A percentile compares a stretch with the other conserved stretches of the same genome.
These are phyloP conservation scores for Sarcophaga caerulescens DNA, from an alignment of 2,888 invertebrate species.

Conservation along the genomic window DNA sequence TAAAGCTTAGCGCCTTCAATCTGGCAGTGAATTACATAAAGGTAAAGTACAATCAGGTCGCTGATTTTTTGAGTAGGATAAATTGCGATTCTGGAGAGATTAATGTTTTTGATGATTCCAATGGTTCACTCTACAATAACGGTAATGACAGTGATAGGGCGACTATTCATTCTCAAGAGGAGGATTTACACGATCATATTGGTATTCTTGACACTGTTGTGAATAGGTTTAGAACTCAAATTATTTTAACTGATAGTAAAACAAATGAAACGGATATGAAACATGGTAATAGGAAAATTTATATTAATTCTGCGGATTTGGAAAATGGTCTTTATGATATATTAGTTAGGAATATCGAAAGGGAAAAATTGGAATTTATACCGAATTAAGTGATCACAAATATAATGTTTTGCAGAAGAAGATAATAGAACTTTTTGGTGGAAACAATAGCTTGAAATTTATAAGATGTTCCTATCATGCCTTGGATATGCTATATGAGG, in stretches of 20 bases:
- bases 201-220: slow-evolving; percentile 33
- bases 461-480: slow-evolving; percentile 58
- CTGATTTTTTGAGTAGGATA: slow-evolving; percentile 24
- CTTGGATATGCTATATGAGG: slow-evolving; percentile 30
- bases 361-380: slow-evolving; percentile 59
- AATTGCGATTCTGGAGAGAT: slow-evolving; percentile 21
- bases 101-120: slow-evolving; percentile 12
- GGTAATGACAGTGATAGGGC: not conserved
- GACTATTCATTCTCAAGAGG: slow-evolving; percentile 32
- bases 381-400: slow-evolving; percentile 45
- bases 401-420: slow-evolving; percentile 53
- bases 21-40: slow-evolving; percentile 23
- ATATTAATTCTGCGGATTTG: slow-evolving; percentile 44
- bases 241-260: slow-evolving; percentile 46
- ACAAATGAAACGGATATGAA: slow-evolving; percentile 10
- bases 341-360: slow-evolving; percentile 32
- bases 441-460: slow-evolving; percentile 54
- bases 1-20: slow-evolving; percentile 27
- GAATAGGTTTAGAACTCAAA: slow-evolving; percentile 44
- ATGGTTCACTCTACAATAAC: slow-evolving; percentile 25
- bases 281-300: slow-evolving; percentile 47
- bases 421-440: slow-evolving; percentile 57
- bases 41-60: slow-evolving; percentile 12
- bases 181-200: slow-evolving; percentile 29
- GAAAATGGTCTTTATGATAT: slow-evolving; percentile 40